phyloP scores from a whole-genome alignment of 2,113 vertebrate species.

The Chaetops frenatus region DNA sequence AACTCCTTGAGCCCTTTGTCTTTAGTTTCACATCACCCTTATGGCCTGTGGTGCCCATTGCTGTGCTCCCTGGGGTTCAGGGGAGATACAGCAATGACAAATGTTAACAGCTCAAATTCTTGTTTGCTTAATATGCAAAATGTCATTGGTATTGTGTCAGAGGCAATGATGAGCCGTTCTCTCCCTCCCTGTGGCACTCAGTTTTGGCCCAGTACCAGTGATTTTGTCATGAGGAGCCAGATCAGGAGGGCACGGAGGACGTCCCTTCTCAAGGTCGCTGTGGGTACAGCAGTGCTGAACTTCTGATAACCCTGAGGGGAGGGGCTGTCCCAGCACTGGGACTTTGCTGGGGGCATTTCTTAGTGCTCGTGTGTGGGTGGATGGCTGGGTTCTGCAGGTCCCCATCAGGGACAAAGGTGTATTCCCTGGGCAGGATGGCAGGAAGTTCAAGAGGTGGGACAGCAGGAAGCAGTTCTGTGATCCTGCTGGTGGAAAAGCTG shows the following conservation, averaged over 20 bases:
- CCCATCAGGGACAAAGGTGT: not conserved
- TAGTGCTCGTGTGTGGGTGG: fast-evolving
- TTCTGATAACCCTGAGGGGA: fast-evolving
- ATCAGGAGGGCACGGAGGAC: not conserved
- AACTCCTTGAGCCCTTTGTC: not conserved
- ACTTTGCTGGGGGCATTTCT: not conserved
- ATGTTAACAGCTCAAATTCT: not conserved
- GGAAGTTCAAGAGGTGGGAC: not conserved
- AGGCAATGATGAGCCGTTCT: not conserved
- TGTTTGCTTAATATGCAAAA: not conserved
- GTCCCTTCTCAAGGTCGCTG: not conserved
- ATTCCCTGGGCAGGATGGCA: not conserved
- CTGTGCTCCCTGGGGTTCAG: not conserved
- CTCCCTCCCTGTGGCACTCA: not conserved
- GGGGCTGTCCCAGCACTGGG: not conserved
- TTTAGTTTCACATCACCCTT: not conserved
- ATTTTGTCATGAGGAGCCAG: not conserved
- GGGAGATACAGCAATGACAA: not conserved
- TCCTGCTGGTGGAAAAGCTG: not conserved
- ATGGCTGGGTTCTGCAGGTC: not conserved
- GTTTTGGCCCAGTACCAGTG: not conserved
- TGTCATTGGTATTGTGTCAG: not conserved
- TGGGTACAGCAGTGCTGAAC: not conserved
- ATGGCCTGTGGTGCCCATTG: not conserved
- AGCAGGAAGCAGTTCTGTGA: not conserved